Percentiles rank a stretch among this genome's conserved stretches.
phyloP scores from a whole-genome alignment of 2,888 invertebrate genomes.

The Fabriciana adippe region DNA sequence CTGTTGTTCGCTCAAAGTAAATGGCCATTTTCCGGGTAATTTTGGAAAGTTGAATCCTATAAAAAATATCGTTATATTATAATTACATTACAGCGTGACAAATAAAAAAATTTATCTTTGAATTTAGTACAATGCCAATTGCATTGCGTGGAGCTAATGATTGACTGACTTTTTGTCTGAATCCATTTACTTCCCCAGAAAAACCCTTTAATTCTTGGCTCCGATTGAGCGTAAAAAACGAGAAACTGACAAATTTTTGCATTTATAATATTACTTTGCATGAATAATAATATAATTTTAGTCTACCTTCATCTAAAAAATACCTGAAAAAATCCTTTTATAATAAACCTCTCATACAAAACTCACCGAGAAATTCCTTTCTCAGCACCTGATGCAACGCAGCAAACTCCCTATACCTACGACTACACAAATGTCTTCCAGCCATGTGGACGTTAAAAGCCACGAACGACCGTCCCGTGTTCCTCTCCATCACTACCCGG shows the following conservation, averaged over 20 bases:
- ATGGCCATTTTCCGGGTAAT: constrained; percentile 99
- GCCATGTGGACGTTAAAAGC: constrained; percentile 99
- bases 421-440: constrained; percentile 97
- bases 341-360: background rate
- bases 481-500: constrained; percentile 90
- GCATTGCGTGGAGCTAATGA: no score
- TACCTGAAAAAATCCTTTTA: no score
- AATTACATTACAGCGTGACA: background rate
- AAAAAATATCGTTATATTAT: constrained; percentile 35
- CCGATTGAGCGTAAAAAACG: no score
- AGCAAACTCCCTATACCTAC: constrained; percentile 97
- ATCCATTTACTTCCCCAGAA: no score
- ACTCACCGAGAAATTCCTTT: constrained; percentile 93
- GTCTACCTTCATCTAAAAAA: no score
- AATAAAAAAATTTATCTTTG: no score
- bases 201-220: no score
- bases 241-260: no score
- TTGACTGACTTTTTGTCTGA: no score
- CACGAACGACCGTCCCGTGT: constrained; percentile 94
- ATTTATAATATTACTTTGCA: no score
- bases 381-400: constrained; percentile 93
- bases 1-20: constrained; percentile 98
- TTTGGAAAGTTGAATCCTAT: constrained; percentile 96
- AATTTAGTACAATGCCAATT: no score
- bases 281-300: no score